These are phyloP conservation scores for Nysson spinosus DNA, from an alignment of 2,888 invertebrate species.

Conservation along the genomic window DNA sequence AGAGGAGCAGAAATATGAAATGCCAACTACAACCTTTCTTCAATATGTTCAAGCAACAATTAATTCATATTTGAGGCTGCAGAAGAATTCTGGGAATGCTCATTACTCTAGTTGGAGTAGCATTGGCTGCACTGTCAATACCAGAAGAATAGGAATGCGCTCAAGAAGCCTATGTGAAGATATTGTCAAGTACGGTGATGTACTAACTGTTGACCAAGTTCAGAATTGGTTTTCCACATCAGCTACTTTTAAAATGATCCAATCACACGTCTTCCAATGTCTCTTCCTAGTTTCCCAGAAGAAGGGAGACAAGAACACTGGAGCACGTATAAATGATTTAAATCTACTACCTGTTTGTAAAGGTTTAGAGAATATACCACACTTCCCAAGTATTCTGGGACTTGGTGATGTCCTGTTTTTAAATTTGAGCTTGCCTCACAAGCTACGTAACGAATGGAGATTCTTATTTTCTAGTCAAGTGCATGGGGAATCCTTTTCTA, in stretches of 20 bases:
- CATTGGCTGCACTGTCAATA: conserved; percentile 80
- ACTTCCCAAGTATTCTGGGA: conserved; percentile 87
- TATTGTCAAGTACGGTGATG: conserved; percentile 75
- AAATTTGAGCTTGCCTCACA: conserved; percentile 87
- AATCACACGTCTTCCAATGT: conserved; percentile 80
- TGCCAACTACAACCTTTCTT: conserved; percentile 69
- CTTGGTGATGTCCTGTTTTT: conserved; percentile 89
- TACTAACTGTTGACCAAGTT: conserved; percentile 74
- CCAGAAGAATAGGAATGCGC: conserved; percentile 80
- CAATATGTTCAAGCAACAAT: conserved; percentile 88
- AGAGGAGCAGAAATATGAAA: conserved; percentile 70
- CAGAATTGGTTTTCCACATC: conserved; percentile 79
- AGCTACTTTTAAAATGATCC: conserved; percentile 78
- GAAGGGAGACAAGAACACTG: conserved; percentile 76
- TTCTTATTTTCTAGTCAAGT: conserved; percentile 91
- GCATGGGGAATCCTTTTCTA: conserved; percentile 94
- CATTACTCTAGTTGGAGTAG: conserved; percentile 81
- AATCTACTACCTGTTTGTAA: conserved; percentile 79
- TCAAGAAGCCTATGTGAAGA: conserved; percentile 81
- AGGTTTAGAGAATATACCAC: conserved; percentile 86
- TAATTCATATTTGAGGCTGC: conserved; percentile 85
- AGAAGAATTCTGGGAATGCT: conserved; percentile 80
- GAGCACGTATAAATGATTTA: conserved; percentile 77
- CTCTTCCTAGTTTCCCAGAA: conserved; percentile 79
- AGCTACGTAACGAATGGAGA: conserved; percentile 89